Base-by-base conservation (phyloP, 2,888 invertebrate genomes). In the Lochmaea crataegi region DNA sequence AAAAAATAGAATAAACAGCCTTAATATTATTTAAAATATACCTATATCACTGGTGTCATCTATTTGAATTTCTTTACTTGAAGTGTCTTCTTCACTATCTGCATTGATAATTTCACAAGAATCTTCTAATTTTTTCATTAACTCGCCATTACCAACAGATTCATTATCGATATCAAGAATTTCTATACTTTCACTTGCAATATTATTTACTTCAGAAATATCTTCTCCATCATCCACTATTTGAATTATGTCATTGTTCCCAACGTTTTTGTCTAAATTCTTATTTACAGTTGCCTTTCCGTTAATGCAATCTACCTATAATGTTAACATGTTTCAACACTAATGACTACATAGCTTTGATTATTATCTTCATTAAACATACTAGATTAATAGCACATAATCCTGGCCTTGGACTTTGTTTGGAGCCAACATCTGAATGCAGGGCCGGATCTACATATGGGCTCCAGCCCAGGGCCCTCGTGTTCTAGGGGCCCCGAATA, bases 91-190 rank as follows among this genome's bases (percentile, higher is more conserved):
- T 38, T 60, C 56, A 58, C 71, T 71, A 67, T 73, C 71, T 56
- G 70, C 76, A 74, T 76, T 68, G 16, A 73, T 74, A 42, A 73
- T 69, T 38, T 76, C 73, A 71, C 66, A 72, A n/a, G 70, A 14
- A 16, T 68, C 67, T 48, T 58, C 45, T 66, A 41, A 68, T 48
- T 72, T 63, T 38, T 58, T 56, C 45, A 57, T 58, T 32, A 65
- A 42, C 26, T 75, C 68, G 11, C 12, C n/a, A 63, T 71, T 41
- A 57, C 18, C 66, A 41, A 16, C 42, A 57, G 42, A 38, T 41
- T 66, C 58, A 58, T 38, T 58, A 14, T 66, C 48, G 10, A 58
- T 58, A 45, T 65, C 22, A 51, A 45, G 42, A n/a, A 68, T 68
- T 68, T 58, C 32, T 58, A 58, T 61, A 61, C 16, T 60, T 32